Evolutionary conservation across 1,140 invertebrate genomes (phyloP).

Genomic region (Bombus balteatus): DNA sequence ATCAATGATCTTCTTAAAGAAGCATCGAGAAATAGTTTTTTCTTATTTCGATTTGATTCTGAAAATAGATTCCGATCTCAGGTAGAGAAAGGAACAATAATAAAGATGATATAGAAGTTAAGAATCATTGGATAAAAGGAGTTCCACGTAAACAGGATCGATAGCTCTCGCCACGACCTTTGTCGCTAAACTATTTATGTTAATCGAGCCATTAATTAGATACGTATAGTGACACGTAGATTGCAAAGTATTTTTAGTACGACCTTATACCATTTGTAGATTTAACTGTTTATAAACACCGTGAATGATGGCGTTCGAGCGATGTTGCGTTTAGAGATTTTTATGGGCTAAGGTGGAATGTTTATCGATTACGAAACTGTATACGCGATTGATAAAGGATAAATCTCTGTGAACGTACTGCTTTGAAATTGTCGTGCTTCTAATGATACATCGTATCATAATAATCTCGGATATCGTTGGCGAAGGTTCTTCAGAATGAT

Average conservation of each 20-base stretch:
- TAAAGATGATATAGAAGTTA: neutral
- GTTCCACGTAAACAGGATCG: neutral
- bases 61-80: neutral
- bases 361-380: too few species aligned
- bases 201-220: slow-evolving; percentile 1
- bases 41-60: fast-evolving
- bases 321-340: too few species aligned
- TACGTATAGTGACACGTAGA: neutral
- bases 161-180: neutral
- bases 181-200: slow-evolving; percentile 16
- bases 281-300: slow-evolving; percentile 39
- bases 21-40: neutral
- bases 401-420: too few species aligned
- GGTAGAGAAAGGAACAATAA: neutral
- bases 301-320: neutral
- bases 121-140: neutral
- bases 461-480: too few species aligned
- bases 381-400: too few species aligned
- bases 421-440: too few species aligned
- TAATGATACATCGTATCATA: neutral
- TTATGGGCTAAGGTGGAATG: too few species aligned
- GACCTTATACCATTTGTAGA: slow-evolving; percentile 25
- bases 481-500: too few species aligned
- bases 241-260: slow-evolving; percentile 20
- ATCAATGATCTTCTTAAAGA: neutral